A percentile compares a stretch with the other conserved stretches of the same genome.
These are phyloP conservation scores for Glaucidium brasilianum DNA, from an alignment of 2,113 vertebrate species.

Conservation along the genomic window DNA sequence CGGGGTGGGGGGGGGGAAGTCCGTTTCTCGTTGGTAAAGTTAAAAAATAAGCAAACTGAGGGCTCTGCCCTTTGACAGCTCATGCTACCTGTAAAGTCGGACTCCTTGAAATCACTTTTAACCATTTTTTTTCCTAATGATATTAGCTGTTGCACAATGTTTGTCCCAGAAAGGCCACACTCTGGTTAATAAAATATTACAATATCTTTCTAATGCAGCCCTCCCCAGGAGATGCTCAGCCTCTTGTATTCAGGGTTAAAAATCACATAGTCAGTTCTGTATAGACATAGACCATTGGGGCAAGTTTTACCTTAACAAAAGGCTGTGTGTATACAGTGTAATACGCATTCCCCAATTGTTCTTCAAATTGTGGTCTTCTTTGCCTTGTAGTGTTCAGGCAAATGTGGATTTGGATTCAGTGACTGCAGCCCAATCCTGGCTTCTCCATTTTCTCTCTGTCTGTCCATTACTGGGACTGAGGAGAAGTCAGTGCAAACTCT, in stretches of 20 bases:
- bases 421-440: background rate
- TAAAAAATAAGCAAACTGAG: background rate
- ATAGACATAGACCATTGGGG: background rate
- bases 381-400: background rate
- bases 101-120: background rate
- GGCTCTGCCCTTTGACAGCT: background rate
- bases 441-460: background rate
- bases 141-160: background rate
- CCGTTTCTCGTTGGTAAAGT: background rate
- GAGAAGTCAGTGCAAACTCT: background rate
- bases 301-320: background rate
- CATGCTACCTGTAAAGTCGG: fast-evolving
- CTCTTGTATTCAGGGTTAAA: background rate
- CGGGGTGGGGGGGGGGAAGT: no score
- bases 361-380: background rate
- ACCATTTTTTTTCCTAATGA: background rate
- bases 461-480: background rate
- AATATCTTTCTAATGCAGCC: background rate
- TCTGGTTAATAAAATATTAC: background rate
- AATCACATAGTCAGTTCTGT: background rate
- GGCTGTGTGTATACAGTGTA: background rate
- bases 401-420: background rate
- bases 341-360: background rate
- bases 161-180: background rate
- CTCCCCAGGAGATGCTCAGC: background rate